These are phyloP conservation scores for Drosophila lutescens DNA, from an alignment of 2,888 invertebrate genomes.

Conservation along the genomic window DNA sequence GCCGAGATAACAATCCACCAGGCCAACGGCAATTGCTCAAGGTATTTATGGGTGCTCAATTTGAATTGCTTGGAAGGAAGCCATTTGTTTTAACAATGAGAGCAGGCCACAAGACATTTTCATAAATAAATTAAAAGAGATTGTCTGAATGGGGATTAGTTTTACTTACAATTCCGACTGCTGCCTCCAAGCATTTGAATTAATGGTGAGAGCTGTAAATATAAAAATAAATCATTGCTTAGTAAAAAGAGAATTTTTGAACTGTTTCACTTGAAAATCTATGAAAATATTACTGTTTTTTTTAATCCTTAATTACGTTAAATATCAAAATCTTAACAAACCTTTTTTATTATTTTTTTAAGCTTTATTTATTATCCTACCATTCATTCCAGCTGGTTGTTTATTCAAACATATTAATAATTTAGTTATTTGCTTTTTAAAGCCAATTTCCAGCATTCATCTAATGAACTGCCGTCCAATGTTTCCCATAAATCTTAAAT, in stretches of 20 bases:
- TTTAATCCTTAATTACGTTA: too few species aligned
- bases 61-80: constrained; percentile 22
- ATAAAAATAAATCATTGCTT: background rate
- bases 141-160: constrained; percentile 17
- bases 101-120: constrained; percentile 5
- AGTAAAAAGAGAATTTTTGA: background rate
- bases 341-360: too few species aligned
- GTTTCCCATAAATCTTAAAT: constrained; percentile 58
- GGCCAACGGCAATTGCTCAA: constrained; percentile 34
- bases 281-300: too few species aligned
- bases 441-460: constrained; percentile 13
- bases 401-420: background rate
- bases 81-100: constrained; percentile 15
- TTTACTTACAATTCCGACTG: constrained; percentile 10
- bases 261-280: too few species aligned
- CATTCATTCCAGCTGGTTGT: too few species aligned
- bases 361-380: too few species aligned
- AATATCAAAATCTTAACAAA: too few species aligned
- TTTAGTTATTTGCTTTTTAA: constrained; percentile 1
- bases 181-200: background rate
- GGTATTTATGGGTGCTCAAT: constrained; percentile 33
- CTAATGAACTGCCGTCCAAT: constrained; percentile 45
- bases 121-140: constrained; percentile 39
- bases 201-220: constrained; percentile 9
- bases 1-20: constrained; percentile 35